Percentiles rank a stretch among this genome's conserved stretches.
Evolutionary conservation across 2,797 vertebrate species (phyloP).

Genomic region (Momotus momota): DNA sequence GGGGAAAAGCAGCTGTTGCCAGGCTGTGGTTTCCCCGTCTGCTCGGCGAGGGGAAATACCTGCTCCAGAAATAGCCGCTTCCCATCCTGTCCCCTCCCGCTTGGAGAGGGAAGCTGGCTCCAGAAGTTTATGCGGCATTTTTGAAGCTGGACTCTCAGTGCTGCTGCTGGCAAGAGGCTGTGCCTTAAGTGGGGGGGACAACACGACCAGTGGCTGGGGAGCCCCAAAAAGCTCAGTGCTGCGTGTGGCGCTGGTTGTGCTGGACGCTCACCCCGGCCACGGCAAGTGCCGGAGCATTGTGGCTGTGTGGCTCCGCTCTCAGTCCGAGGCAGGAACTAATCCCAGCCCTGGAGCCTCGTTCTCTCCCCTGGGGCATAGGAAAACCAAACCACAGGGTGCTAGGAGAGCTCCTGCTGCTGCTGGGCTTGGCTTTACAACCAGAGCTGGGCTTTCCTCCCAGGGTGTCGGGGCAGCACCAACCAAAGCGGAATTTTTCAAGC

Average conservation of each 20-base stretch:
- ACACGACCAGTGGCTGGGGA: too few relatives aligned
- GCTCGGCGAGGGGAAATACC: neutral
- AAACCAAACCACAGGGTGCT: neutral
- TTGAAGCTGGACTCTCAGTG: neutral
- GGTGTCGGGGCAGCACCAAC: neutral
- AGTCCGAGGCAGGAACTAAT: neutral
- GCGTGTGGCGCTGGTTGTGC: neutral
- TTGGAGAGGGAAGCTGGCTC: accelerated
- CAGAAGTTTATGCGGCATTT: accelerated
- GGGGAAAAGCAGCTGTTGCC: neutral
- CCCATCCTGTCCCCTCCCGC: accelerated
- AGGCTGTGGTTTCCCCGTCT: neutral
- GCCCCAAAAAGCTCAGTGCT: accelerated
- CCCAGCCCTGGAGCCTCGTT: neutral
- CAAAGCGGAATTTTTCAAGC: accelerated
- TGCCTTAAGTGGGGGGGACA: accelerated
- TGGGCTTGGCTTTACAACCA: neutral
- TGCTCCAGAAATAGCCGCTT: neutral
- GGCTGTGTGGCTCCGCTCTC: neutral
- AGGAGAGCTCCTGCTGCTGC: neutral
- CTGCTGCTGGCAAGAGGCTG: neutral
- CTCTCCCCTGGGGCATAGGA: neutral
- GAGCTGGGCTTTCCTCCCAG: neutral
- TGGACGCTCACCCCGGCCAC: accelerated
- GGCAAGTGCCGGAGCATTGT: accelerated